Evolutionary conservation across 37 sponge, comb jelly and placozoan genomes (phyloP).

Genomic region (Aphrocallistes beatrix): DNA sequence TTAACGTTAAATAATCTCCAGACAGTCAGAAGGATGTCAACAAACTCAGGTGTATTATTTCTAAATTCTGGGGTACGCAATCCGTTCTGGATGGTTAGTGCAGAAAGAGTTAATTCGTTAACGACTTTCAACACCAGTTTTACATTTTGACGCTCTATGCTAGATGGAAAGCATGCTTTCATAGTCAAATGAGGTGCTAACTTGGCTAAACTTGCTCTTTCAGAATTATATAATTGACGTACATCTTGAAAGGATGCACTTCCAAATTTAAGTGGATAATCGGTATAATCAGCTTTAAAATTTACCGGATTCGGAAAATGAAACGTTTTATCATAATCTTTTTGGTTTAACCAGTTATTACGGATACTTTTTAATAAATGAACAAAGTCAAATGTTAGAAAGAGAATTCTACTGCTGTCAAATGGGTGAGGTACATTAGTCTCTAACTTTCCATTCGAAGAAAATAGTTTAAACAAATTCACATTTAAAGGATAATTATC

Average conservation of each 20-base stretch:
- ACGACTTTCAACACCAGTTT: neutral
- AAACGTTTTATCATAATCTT: neutral
- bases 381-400: too few relatives aligned
- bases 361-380: conserved; percentile 1
- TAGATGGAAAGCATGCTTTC: neutral
- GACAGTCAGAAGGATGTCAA: neutral
- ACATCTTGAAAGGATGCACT: neutral
- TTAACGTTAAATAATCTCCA: conserved; percentile 3
- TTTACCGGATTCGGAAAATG: neutral
- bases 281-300: neutral
- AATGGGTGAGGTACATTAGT: neutral
- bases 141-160: neutral
- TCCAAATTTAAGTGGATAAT: neutral
- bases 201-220: neutral
- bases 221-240: neutral
- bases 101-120: neutral
- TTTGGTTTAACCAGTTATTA: neutral
- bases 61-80: neutral
- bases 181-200: neutral
- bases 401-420: neutral
- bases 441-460: neutral
- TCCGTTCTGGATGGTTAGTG: neutral
- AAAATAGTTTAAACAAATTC: neutral
- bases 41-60: neutral
- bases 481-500: conserved; percentile 10